These are phyloP conservation scores for Drosophila hamatofila DNA, from an alignment of 2,888 invertebrate species.

Conservation along the genomic window DNA sequence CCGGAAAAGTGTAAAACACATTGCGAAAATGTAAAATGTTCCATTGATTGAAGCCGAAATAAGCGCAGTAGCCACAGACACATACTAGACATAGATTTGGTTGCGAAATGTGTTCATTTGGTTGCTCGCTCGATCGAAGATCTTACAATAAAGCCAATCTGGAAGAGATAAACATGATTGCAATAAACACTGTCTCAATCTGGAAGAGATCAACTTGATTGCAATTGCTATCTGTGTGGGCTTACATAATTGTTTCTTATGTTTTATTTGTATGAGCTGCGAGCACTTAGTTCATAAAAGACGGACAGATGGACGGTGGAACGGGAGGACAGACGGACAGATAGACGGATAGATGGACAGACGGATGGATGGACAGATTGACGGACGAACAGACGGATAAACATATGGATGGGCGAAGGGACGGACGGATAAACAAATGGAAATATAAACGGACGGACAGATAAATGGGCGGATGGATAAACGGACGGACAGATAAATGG, in stretches of 20 bases:
- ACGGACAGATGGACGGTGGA: background rate
- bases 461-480: background rate
- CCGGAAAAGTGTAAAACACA: slow-evolving; percentile 76
- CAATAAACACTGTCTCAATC: background rate
- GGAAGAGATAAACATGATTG: background rate
- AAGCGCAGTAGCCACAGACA: slow-evolving; percentile 13
- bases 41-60: slow-evolving; percentile 68
- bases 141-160: background rate
- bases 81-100: slow-evolving; percentile 1
- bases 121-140: background rate
- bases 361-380: background rate
- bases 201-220: background rate
- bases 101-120: background rate
- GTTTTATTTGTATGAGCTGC: background rate
- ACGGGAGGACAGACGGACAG: background rate
- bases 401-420: background rate
- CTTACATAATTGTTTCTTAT: background rate
- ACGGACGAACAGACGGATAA: background rate
- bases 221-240: background rate
- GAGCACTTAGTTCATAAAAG: background rate
- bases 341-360: background rate
- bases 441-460: background rate
- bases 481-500: background rate
- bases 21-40: slow-evolving; percentile 72
- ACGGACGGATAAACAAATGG: background rate